A percentile compares a stretch with the other conserved stretches of the same genome.
These are phyloP conservation scores for Melangyna quadrimaculata DNA, from an alignment of 2,888 invertebrate species.

Conservation along the genomic window DNA sequence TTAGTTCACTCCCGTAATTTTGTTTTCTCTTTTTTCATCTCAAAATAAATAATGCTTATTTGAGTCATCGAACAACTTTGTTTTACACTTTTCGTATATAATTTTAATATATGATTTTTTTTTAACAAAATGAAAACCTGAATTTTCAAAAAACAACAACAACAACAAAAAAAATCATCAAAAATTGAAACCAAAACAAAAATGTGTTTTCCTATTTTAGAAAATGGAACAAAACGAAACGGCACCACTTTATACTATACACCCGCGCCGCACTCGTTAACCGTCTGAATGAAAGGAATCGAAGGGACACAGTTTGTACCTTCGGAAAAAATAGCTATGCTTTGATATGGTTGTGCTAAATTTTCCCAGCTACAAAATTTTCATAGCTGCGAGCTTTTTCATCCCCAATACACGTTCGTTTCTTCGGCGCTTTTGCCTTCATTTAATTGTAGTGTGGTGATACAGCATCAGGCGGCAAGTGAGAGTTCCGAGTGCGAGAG, in stretches of 20 bases:
- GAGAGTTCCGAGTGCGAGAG: slow-evolving; percentile 23
- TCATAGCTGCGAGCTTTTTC: slow-evolving; percentile 36
- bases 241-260: slow-evolving; percentile 61
- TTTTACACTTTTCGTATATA: background rate
- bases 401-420: slow-evolving; percentile 9
- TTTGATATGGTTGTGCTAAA: slow-evolving; percentile 32
- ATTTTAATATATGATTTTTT: background rate
- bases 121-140: background rate
- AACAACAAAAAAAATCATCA: background rate
- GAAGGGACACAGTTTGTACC: slow-evolving; percentile 57
- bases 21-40: background rate
- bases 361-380: slow-evolving; percentile 39
- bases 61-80: background rate
- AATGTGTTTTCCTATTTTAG: slow-evolving; percentile 24
- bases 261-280: slow-evolving; percentile 60
- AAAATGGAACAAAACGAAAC: slow-evolving; percentile 54
- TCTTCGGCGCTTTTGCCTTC: slow-evolving; percentile 41
- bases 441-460: background rate
- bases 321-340: background rate
- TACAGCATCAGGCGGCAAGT: background rate
- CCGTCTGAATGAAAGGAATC: slow-evolving; percentile 64
- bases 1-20: background rate
- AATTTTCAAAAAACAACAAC: background rate
- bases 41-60: slow-evolving; percentile 1
- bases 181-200: slow-evolving; percentile 7